These are phyloP conservation scores for Drosophila koepferae DNA, from an alignment of 2,888 invertebrate species.

Conservation along the genomic window DNA sequence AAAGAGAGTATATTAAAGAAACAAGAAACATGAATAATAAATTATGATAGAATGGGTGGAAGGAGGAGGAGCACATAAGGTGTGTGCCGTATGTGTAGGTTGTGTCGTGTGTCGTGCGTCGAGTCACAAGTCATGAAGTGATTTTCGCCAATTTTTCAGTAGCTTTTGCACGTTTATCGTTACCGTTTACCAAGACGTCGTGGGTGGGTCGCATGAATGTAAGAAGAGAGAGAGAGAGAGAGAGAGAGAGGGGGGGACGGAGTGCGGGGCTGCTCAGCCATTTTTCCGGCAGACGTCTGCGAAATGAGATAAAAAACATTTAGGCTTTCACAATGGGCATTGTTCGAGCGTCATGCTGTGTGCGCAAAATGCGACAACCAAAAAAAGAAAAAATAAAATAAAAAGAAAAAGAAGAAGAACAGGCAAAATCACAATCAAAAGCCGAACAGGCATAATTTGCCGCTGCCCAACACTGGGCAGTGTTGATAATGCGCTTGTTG, in stretches of 20 bases:
- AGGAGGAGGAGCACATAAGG: slow-evolving; percentile 2
- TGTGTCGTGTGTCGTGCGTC: slow-evolving; percentile 12
- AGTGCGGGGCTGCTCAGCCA: neutral
- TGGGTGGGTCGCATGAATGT: neutral
- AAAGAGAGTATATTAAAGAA: neutral
- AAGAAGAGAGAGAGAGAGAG: too few relatives aligned
- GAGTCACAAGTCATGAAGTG: slow-evolving; percentile 62
- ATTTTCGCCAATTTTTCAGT: slow-evolving; percentile 73
- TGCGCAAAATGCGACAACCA: slow-evolving; percentile 20
- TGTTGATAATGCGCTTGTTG: slow-evolving; percentile 13
- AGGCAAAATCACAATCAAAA: slow-evolving; percentile 52
- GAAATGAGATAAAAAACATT: slow-evolving; percentile 72
- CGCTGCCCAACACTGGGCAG: slow-evolving; percentile 33
- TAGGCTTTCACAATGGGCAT: slow-evolving; percentile 65
- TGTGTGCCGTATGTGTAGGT: neutral
- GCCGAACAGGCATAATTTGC: slow-evolving; percentile 52
- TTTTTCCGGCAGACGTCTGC: slow-evolving; percentile 68
- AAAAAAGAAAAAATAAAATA: slow-evolving; percentile 15
- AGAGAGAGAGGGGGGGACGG: neutral
- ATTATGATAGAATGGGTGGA: slow-evolving; percentile 54
- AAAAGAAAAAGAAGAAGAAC: neutral
- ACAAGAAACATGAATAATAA: slow-evolving; percentile 75
- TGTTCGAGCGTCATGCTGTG: slow-evolving; percentile 59
- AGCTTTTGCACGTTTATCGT: slow-evolving; percentile 35
- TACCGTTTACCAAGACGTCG: slow-evolving; percentile 13